These are phyloP conservation scores for Diphyllodes magnificus DNA, from an alignment of 2,113 vertebrate genomes.

Conservation along the genomic window DNA sequence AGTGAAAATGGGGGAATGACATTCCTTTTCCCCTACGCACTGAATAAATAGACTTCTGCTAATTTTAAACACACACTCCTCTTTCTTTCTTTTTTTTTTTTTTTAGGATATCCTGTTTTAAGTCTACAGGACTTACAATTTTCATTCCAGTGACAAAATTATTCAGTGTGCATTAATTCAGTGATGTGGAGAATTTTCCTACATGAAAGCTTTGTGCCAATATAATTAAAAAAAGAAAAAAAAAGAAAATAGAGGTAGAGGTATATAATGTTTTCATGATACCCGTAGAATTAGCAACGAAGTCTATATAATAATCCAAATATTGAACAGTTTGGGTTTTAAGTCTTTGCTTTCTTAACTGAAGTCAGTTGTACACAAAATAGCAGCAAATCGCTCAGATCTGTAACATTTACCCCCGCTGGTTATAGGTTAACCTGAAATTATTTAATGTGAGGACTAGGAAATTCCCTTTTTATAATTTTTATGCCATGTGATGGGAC, in stretches of 20 bases:
- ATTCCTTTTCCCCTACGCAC: neutral
- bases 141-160: neutral
- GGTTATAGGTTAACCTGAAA: neutral
- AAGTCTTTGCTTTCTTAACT: neutral
- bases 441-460: fast-evolving
- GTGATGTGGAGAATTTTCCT: neutral
- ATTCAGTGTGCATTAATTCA: neutral
- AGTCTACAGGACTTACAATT: neutral
- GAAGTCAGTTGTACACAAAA: neutral
- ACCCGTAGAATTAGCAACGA: neutral
- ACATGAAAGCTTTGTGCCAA: neutral
- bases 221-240: neutral
- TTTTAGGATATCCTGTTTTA: neutral
- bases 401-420: fast-evolving
- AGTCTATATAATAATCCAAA: neutral
- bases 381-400: neutral
- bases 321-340: neutral
- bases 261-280: neutral
- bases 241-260: neutral
- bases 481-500: neutral
- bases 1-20: neutral
- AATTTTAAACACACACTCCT: neutral
- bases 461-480: neutral
- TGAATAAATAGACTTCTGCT: neutral
- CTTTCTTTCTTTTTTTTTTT: neutral